phyloP scores from a whole-genome alignment of 2,888 invertebrate genomes.

The Resseliella maxima region DNA sequence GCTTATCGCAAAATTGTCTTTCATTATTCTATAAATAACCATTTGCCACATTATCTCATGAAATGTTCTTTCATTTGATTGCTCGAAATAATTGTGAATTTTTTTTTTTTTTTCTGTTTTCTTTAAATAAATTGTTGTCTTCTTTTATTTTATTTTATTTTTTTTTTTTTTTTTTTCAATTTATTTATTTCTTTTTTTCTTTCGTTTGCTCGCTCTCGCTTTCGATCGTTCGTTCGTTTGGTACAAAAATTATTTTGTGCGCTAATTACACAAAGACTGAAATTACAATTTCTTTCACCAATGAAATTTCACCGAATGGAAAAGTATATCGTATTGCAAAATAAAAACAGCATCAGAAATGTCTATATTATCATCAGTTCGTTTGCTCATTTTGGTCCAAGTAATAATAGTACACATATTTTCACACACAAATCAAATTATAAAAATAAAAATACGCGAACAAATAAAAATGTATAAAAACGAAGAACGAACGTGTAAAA shows the following conservation, averaged over 20 bases:
- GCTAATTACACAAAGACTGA: neutral
- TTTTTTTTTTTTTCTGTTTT: neutral
- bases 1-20: neutral
- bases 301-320: constrained; percentile 10
- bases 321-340: neutral
- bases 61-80: too few relatives aligned
- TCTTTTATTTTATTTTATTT: too few relatives aligned
- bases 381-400: constrained; percentile 34
- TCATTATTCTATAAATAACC: neutral
- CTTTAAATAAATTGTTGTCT: neutral
- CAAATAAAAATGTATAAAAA: constrained; percentile 1
- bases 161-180: neutral
- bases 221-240: neutral
- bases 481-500: constrained; percentile 39
- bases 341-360: constrained; percentile 26
- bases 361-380: neutral
- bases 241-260: neutral
- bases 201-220: neutral
- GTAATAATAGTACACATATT: neutral
- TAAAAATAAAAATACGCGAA: constrained; percentile 50
- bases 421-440: constrained; percentile 50
- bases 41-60: constrained; percentile 23
- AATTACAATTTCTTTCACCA: constrained; percentile 41
- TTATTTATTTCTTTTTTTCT: too few relatives aligned
- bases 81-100: too few relatives aligned